A percentile compares a stretch with the other conserved stretches of the same genome.
These are phyloP conservation scores for Pterocles orientalis DNA, from an alignment of 2,113 vertebrate species.

Conservation along the genomic window DNA sequence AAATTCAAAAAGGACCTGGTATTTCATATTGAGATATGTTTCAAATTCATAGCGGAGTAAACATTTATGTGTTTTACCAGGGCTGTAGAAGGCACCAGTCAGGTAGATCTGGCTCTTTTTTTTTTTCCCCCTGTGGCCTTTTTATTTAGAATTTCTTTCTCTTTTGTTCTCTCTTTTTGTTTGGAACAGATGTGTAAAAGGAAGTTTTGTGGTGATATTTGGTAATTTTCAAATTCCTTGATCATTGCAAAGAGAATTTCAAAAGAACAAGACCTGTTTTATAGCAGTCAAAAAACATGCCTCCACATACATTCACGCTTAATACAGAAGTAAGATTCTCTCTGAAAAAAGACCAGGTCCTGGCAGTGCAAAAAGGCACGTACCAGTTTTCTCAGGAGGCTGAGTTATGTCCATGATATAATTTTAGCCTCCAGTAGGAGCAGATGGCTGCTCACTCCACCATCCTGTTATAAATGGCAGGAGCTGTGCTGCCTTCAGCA, in stretches of 20 bases:
- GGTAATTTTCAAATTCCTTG: background rate
- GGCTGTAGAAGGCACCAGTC: background rate
- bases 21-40: background rate
- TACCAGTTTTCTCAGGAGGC: background rate
- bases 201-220: background rate
- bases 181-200: background rate
- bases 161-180: background rate
- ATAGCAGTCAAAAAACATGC: background rate
- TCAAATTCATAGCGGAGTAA: background rate
- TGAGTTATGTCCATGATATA: background rate
- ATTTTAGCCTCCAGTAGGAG: slow-evolving; percentile 30
- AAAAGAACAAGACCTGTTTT: background rate
- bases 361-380: background rate
- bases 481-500: background rate
- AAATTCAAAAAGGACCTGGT: background rate
- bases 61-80: background rate
- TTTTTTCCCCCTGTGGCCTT: background rate
- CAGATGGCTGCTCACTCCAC: background rate
- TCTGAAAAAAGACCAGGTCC: background rate
- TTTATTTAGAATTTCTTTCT: background rate
- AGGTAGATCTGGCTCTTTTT: background rate
- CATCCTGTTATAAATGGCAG: background rate
- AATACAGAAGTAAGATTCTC: background rate
- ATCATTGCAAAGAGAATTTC: background rate
- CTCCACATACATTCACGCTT: background rate